phyloP scores from a whole-genome alignment of 1,140 invertebrate species.

The Aphaenogaster rudis region DNA sequence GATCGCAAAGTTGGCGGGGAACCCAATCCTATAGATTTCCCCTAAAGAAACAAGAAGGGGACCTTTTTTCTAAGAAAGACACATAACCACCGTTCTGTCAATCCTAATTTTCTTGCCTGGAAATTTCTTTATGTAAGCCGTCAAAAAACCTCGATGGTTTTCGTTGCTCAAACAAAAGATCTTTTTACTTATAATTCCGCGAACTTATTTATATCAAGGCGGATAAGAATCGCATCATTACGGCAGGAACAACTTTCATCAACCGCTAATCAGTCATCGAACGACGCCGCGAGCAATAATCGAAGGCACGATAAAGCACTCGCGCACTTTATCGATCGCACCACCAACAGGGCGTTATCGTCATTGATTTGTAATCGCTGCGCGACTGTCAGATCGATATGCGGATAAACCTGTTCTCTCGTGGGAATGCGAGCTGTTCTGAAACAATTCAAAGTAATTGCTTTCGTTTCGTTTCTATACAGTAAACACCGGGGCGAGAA shows the following conservation, averaged over 20 bases:
- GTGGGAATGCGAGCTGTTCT: constrained; percentile 12
- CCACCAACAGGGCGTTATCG: constrained; percentile 11
- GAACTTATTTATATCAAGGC: neutral
- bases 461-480: constrained; percentile 29
- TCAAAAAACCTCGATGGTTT: neutral
- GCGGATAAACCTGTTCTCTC: constrained; percentile 13
- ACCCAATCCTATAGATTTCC: neutral
- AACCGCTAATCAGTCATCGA: constrained; percentile 49
- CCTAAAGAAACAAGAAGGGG: neutral
- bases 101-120: neutral
- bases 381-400: constrained; percentile 17
- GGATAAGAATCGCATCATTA: neutral
- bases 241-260: neutral
- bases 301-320: constrained; percentile 11
- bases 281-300: constrained; percentile 14
- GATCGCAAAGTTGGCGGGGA: neutral
- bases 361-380: constrained; percentile 32
- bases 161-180: neutral
- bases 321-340: constrained; percentile 49
- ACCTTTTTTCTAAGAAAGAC: neutral
- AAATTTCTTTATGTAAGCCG: neutral
- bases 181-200: neutral
- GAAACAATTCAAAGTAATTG: constrained; percentile 7
- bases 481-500: constrained; percentile 36
- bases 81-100: neutral